Conservation (phyloP, 2,113 vertebrate species). For the Cichladusa arquata region DNA sequence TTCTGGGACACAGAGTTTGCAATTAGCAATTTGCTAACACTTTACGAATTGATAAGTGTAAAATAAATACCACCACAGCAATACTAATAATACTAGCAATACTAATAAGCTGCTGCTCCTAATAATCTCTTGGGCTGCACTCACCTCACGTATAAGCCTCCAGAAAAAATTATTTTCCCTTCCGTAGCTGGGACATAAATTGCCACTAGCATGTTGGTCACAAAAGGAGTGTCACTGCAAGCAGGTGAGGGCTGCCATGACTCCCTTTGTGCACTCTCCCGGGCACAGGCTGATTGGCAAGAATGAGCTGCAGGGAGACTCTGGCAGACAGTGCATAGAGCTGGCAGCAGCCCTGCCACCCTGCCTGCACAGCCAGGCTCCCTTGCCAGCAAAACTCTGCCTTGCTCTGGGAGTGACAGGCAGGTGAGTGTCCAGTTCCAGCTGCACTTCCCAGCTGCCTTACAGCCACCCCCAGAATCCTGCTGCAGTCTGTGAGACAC, state of each 20-base stretch:
- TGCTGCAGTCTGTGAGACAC: rapidly evolving
- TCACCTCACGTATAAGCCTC: rapidly evolving
- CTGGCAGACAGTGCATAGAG: not conserved
- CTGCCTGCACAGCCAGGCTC: not conserved
- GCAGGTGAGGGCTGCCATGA: rapidly evolving
- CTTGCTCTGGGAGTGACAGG: not conserved
- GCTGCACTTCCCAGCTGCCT: not conserved
- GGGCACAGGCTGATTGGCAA: rapidly evolving
- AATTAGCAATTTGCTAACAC: not conserved
- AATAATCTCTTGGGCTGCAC: not conserved
- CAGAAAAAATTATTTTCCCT: not conserved
- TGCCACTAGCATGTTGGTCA: not conserved
- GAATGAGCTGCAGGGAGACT: not conserved
- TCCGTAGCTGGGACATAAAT: not conserved
- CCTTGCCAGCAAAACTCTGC: not conserved
- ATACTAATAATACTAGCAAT: not conserved
- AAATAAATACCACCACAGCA: not conserved
- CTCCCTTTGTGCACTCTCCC: rapidly evolving
- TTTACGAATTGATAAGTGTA: not conserved
- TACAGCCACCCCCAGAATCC: not conserved
- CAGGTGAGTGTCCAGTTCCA: rapidly evolving
- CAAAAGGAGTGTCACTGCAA: not conserved
- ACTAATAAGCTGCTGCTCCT: not conserved
- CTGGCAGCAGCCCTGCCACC: not conserved
- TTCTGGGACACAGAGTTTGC: not conserved